Base-by-base conservation (phyloP, 2,888 invertebrate species). In the Noctuana brunneofusca region DNA sequence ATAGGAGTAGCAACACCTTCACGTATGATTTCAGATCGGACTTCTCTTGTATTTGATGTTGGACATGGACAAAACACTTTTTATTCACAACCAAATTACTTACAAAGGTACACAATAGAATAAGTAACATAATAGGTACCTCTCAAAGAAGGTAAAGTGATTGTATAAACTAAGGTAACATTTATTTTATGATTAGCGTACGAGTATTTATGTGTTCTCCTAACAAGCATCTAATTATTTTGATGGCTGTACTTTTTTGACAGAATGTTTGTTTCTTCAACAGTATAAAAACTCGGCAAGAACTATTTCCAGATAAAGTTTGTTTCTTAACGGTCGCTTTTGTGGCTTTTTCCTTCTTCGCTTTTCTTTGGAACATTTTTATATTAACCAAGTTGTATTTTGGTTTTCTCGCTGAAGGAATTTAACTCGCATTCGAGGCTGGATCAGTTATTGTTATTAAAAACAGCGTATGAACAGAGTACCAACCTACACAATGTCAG, bases 231-330 rank as follows among this genome's bases (percentile, higher is more conserved):
- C 35, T 22, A 35, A 35, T 38, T 35, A 53, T 14, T 35, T 53
- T 38, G 53, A 53, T 53, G 35, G n/a, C 8, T 6, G 6, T 35
- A 35, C 30, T 49, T 52, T 38, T 38, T 38, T n/a, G 8, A n/a
- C 2, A 11, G 35, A 20, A 35, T 48, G 48, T 48, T 48, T 53
- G 32, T 53, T 35, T 53, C n/a, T 38, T 53, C 35, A 20, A 38
- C 35, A 20, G 38, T 22, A 54, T 49, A 14, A 22, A 54, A 54
- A 41, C 38, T 54, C 38, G 9, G 12, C 22, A 14, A 16, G 20
- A 41, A 54, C 54, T 54, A 38, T 54, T 24, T 38, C 24, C 22
- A 41, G 22, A 41, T 22, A 35, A 38, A 24, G 22, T 41, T 35
- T 35, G 14, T 54, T 41, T 32, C 11, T 38, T 54, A 24, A 54